Base-by-base conservation (phyloP, 2,888 invertebrate species). In the Stegophylla sp. region DNA sequence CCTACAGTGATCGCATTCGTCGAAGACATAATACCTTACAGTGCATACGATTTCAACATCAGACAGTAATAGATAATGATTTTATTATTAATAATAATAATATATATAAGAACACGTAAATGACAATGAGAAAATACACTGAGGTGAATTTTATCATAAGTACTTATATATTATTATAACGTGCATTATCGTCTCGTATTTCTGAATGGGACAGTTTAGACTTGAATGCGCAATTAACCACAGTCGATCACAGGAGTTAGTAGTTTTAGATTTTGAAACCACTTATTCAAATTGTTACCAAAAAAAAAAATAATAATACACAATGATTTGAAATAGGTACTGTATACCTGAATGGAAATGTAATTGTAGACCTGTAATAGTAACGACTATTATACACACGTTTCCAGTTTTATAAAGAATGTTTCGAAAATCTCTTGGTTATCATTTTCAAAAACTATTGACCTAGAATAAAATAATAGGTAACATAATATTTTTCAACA, bases 261-360 rank as follows among this genome's bases (percentile, higher is more conserved):
- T 53, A 71, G 34, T 71, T 20, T 56, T 56, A 23, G n/a, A 71
- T 53, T 23, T 53, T 23, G 20, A 71, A 71, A 71, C 53, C 20
- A 53, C 20, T 34, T 23, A 53, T 56, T 56, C 71, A 41, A 71
- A 41, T n/a, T n/a, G n/a, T n/a, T n/a, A n/a, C 15, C 71, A 41
- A 41, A 17, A 7, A 7, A 17, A 20, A 13, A 34, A n/a, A n/a
- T n/a, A n/a, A 41, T 41, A 41, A 56, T 17, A 23, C 9, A 23
- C 20, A 15, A 71, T 5, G 20, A 34, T 53, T 71, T 5, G 51
- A 69, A 51, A 28, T 51, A 34, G n/a, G n/a, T 69, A 4, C 48
- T 51, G 28, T 48, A 28, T 20, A 34, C 12, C 13, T 34, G 20
- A 34, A 69, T 51, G 15, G 20, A 69, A 53, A 7, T 56, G 23